phyloP scores from a whole-genome alignment of 2,113 vertebrate species.

The Callocephalon fimbriatum region DNA sequence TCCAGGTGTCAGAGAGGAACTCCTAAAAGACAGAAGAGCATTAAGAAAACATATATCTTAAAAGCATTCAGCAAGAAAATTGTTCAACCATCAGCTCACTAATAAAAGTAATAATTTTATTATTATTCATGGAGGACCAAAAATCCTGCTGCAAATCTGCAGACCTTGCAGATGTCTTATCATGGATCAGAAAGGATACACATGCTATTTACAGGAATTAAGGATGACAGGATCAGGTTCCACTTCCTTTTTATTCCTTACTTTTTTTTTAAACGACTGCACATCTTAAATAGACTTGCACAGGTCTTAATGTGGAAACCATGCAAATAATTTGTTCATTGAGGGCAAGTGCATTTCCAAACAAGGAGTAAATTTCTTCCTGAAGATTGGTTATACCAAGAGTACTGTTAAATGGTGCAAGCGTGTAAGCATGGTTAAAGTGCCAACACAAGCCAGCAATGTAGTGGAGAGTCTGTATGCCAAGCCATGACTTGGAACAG shows the following conservation, averaged over 20 bases:
- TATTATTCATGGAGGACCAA: not conserved
- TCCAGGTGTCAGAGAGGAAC: not conserved
- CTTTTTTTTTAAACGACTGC: not conserved
- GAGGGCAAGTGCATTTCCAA: not conserved
- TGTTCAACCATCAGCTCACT: not conserved
- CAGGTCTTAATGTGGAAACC: not conserved
- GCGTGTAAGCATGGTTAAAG: not conserved
- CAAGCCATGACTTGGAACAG: not conserved
- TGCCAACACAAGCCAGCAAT: not conserved
- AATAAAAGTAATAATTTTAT: not conserved
- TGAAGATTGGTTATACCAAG: not conserved
- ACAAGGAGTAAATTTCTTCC: not conserved
- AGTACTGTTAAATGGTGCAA: not conserved
- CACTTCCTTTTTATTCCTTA: not conserved
- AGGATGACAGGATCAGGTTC: not conserved
- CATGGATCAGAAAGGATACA: not conserved
- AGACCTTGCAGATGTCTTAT: not conserved
- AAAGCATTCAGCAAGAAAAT: not conserved
- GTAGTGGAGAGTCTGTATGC: not conserved
- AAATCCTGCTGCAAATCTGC: not conserved
- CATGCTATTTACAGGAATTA: not conserved
- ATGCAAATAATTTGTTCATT: not conserved
- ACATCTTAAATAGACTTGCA: not conserved
- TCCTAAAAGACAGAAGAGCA: not conserved
- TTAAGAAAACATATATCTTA: not conserved